phyloP scores from a whole-genome alignment of 1,140 invertebrate genomes.

The Aphis craccivora region DNA sequence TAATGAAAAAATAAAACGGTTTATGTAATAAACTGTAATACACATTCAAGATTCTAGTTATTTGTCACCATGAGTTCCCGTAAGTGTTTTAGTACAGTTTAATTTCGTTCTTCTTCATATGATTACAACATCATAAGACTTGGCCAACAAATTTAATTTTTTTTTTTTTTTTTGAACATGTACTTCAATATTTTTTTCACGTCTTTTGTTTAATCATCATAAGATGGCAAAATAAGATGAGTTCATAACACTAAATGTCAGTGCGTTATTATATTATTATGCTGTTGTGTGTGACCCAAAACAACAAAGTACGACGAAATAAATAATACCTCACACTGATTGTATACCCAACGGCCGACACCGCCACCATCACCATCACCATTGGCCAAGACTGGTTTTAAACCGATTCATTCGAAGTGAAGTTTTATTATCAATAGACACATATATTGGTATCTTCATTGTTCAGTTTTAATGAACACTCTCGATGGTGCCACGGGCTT shows the following conservation, averaged over 20 bases:
- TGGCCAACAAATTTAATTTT: neutral
- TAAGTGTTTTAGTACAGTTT: neutral
- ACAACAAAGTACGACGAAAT: constrained; percentile 44
- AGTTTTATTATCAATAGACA: constrained; percentile 52
- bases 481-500: constrained; percentile 44
- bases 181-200: neutral
- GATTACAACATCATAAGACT: neutral
- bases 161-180: neutral
- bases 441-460: constrained; percentile 44
- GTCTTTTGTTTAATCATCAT: neutral
- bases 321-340: constrained; percentile 23
- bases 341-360: neutral
- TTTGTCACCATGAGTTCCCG: neutral
- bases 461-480: constrained; percentile 55
- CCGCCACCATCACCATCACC: neutral
- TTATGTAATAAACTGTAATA: neutral
- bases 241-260: constrained; percentile 24
- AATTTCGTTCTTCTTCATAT: neutral
- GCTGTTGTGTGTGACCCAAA: constrained; percentile 50
- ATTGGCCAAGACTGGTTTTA: constrained; percentile 28
- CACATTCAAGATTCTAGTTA: neutral
- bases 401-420: constrained; percentile 43
- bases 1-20: neutral
- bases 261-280: constrained; percentile 10
- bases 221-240: constrained; percentile 18